Evolutionary conservation across 2,113 vertebrate species (phyloP), one percentile per base, ranked within the genome.

Genomic region (Vulpes vulpes): DNA sequence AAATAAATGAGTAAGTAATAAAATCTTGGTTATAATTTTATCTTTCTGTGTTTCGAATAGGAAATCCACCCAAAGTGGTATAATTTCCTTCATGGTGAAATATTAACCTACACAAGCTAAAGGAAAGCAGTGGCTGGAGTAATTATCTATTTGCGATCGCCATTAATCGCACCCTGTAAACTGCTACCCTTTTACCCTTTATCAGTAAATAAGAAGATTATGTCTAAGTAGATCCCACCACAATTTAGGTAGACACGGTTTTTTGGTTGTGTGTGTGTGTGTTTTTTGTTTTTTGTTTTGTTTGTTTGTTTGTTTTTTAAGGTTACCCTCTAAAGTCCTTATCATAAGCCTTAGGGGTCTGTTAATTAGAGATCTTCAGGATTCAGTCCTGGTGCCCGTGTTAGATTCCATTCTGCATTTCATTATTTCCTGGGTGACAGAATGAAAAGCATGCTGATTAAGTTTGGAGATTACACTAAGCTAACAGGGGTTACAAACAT

Each of bases 401-500:
- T 76, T 59, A 65, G 69, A 87, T 38, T 94, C 25, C 2, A 0
- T 87, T 87, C 87, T 97, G 80, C 80, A 51, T 97, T 96, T 88
- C 59, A 60, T 96, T 84, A 51, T 91, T 95, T 87, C 8, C 1
- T 60, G 25, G 79, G 84, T 57, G 53, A 67, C 79, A 84, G 93
- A 94, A 92, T 78, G 84, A 96, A 90, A 96, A 65, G 57, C 92
- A 92, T 88, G 83, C 89, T 97, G 85, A 91, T 55, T 90, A 95
- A 89, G 84, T 94, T 64, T 94, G 87, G 73, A 94, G 91, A 93
- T 91, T 95, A 91, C 76, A 87, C 76, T 95, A 83, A 96, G 89
- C 94, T 96, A 95, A 96, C 85, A 89, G 87, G 65, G 57, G 79
- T 86, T 92, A 96, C 57, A 96, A 88, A 95, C 76, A 87, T 49